A percentile compares a stretch with the other conserved stretches of the same genome.
These are phyloP conservation scores for Bombus soroeensis DNA, from an alignment of 1,140 invertebrate species.

Conservation along the genomic window DNA sequence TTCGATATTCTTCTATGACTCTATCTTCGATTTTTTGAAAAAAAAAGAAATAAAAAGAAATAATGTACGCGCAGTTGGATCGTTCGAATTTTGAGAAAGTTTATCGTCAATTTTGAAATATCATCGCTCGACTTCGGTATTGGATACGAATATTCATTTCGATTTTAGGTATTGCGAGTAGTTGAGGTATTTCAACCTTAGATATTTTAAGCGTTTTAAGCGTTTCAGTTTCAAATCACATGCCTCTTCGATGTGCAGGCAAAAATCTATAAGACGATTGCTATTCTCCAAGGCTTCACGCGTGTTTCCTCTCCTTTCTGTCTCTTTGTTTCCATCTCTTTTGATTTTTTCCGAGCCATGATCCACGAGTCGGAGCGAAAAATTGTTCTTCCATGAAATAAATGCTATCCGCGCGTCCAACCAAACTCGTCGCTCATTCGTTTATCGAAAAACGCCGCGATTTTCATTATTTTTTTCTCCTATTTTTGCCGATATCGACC, in stretches of 20 bases:
- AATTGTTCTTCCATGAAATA: not conserved
- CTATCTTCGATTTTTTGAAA: not conserved
- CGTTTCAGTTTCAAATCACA: not conserved
- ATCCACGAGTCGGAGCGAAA: not conserved
- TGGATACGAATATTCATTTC: not conserved
- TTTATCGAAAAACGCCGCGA: constrained; percentile 16
- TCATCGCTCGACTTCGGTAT: not conserved
- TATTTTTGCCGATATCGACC: not conserved
- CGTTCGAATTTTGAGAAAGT: too few species aligned
- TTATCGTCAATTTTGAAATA: too few species aligned
- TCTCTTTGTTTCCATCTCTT: not conserved
- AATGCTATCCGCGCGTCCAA: constrained; percentile 4
- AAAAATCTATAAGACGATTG: too few species aligned
- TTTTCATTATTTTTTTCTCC: constrained; percentile 13
- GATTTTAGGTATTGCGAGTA: too few species aligned
- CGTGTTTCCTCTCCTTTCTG: too few species aligned
- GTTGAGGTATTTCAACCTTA: too few species aligned
- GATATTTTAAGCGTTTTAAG: too few species aligned
- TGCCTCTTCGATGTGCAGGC: not conserved
- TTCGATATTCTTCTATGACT: not conserved
- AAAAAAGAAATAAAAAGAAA: too few species aligned
- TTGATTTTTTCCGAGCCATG: not conserved
- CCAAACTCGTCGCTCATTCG: not conserved
- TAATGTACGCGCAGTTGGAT: too few species aligned
- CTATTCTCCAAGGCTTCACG: too few species aligned